phyloP scores from a whole-genome alignment of 1,140 invertebrate genomes.

The Saccostrea echinata region DNA sequence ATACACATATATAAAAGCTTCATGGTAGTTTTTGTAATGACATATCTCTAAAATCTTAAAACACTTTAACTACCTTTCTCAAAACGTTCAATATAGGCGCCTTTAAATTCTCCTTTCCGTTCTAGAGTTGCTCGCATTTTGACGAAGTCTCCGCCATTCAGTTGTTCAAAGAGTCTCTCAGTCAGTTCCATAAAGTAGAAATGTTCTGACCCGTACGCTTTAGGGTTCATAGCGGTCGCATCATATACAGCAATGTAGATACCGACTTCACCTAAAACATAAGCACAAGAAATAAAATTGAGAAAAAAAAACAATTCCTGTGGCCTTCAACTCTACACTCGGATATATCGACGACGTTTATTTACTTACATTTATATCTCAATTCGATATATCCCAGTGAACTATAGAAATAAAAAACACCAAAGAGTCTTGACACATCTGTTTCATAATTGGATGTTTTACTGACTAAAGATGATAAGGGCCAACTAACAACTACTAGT shows the following conservation, averaged over 20 bases:
- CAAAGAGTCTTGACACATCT: no score
- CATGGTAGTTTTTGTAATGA: no score
- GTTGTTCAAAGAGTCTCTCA: conserved; percentile 61
- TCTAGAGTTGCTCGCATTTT: conserved; percentile 62
- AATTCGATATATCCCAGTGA: no score
- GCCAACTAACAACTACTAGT: no score
- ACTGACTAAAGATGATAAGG: no score
- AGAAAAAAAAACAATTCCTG: no score
- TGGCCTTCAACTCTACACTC: no score
- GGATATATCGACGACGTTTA: no score
- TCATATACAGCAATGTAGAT: conserved; percentile 67
- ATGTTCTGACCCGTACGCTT: conserved; percentile 65
- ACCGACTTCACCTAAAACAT: conserved; percentile 64
- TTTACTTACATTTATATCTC: no score
- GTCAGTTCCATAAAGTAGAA: conserved; percentile 63
- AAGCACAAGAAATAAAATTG: not conserved
- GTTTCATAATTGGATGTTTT: no score
- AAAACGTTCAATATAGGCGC: conserved; percentile 64
- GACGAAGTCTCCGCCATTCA: conserved; percentile 55
- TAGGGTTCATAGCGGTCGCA: conserved; percentile 58
- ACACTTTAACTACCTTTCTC: conserved; percentile 53
- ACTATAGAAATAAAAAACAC: no score
- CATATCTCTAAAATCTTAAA: not conserved
- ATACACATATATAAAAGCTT: no score
- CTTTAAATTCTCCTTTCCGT: conserved; percentile 55